A percentile compares a stretch with the other conserved stretches of the same genome.
Evolutionary conservation across 2,888 invertebrate genomes (phyloP).

Genomic region (Philaethria dido): DNA sequence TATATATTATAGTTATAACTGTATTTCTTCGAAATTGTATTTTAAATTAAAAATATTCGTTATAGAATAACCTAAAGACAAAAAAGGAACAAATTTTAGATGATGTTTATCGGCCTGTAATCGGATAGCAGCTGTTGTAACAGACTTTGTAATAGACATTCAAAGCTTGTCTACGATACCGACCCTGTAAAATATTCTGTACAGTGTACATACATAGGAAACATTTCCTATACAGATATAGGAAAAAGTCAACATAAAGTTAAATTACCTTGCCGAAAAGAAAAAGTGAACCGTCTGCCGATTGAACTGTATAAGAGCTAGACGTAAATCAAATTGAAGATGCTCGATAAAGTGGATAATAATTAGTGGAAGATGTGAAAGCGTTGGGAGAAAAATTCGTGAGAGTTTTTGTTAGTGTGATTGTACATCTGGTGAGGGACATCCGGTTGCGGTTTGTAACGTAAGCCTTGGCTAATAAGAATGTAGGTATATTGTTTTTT

Average conservation of each 20-base stretch:
- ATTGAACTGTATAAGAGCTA: conserved; percentile 77
- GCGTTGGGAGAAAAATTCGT: conserved; percentile 84
- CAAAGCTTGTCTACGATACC: conserved; percentile 55
- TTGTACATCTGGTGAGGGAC: conserved; percentile 79
- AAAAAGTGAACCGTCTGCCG: conserved; percentile 82
- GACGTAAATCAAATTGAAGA: conserved; percentile 84
- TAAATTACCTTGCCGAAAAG: conserved; percentile 73
- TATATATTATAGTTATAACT: conserved; percentile 44
- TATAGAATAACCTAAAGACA: conserved; percentile 44
- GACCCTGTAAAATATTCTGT: too few species aligned
- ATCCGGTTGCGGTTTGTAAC: conserved; percentile 67
- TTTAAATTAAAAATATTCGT: conserved; percentile 52
- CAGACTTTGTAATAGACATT: conserved; percentile 44
- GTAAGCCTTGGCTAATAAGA: conserved; percentile 38
- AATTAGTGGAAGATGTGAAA: conserved; percentile 83
- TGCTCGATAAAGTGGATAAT: conserved; percentile 84
- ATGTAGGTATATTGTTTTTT: conserved; percentile 41
- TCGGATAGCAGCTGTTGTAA: conserved; percentile 50
- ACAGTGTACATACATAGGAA: too few species aligned
- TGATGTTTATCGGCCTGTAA: conserved; percentile 45
- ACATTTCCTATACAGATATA: too few species aligned
- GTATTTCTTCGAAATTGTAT: conserved; percentile 47
- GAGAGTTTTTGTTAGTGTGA: conserved; percentile 81
- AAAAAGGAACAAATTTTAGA: conserved; percentile 53
- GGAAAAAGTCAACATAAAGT: conserved; percentile 40